phyloP scores from a whole-genome alignment of 2,888 invertebrate species.

The Sinodicranocentrus sp. region DNA sequence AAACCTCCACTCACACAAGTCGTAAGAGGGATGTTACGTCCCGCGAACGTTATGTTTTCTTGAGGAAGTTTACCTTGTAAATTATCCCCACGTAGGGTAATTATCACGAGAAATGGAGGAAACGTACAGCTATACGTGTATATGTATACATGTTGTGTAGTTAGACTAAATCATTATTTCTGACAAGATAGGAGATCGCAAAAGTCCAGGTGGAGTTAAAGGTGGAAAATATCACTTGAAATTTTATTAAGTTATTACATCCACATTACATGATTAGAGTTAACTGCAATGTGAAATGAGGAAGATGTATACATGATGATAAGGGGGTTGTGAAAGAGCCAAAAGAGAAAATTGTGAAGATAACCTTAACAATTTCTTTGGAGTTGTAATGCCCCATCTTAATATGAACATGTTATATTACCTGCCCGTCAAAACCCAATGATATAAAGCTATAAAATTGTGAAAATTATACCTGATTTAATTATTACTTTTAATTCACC shows the following conservation, averaged over 20 bases:
- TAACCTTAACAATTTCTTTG: not conserved
- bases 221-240: slow-evolving; percentile 7
- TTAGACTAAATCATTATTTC: no score
- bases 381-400: no score
- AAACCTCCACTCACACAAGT: not conserved
- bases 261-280: not conserved
- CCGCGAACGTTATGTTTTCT: not conserved
- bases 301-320: not conserved
- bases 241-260: slow-evolving; percentile 23
- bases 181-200: not conserved
- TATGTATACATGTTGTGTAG: not conserved
- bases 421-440: slow-evolving; percentile 15
- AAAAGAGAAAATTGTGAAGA: not conserved
- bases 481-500: slow-evolving; percentile 49
- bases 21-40: not conserved
- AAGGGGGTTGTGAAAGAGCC: not conserved
- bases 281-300: not conserved
- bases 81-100: no score
- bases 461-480: slow-evolving; percentile 58
- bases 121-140: not conserved
- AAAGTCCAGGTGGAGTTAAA: not conserved
- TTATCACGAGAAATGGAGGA: not conserved
- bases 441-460: slow-evolving; percentile 46
- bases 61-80: no score
- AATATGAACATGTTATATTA: no score